Conservation (phyloP, 2,888 invertebrate genomes). For the Hylaea fasciaria region DNA sequence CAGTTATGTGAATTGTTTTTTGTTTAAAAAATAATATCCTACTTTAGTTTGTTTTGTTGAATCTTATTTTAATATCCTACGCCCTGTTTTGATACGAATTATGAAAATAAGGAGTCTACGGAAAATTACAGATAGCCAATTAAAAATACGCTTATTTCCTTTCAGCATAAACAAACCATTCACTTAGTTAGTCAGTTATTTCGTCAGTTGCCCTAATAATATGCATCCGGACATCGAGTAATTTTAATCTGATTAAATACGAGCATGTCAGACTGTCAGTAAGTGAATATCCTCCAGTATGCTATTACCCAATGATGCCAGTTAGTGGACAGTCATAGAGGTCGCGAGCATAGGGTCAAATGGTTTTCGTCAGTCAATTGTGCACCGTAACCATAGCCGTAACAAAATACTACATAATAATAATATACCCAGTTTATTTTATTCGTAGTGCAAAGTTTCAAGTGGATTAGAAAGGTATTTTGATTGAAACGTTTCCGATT, state of each 20-base stretch:
- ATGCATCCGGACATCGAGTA: slow-evolving; percentile 24
- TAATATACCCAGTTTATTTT: neutral
- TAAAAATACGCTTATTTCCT: no score
- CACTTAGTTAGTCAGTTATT: neutral
- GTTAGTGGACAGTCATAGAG: slow-evolving; percentile 46
- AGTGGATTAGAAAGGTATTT: no score
- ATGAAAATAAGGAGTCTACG: no score
- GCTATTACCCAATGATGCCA: slow-evolving; percentile 52
- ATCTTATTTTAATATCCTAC: no score
- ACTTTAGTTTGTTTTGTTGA: no score
- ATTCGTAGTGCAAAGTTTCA: neutral
- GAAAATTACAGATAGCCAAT: no score
- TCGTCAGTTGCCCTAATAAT: slow-evolving; percentile 9
- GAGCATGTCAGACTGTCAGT: slow-evolving; percentile 25
- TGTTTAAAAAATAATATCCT: neutral
- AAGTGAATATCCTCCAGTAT: slow-evolving; percentile 42
- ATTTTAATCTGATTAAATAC: slow-evolving; percentile 31
- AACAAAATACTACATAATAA: no score
- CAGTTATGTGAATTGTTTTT: neutral
- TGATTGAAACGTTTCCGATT: no score
- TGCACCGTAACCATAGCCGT: no score
- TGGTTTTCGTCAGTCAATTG: slow-evolving; percentile 45
- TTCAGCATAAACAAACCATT: no score
- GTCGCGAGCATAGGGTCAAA: slow-evolving; percentile 55
- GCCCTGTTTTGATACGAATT: no score